These are phyloP conservation scores for Dinothrombium tinctorium DNA, from an alignment of 1,140 invertebrate species.

Conservation along the genomic window DNA sequence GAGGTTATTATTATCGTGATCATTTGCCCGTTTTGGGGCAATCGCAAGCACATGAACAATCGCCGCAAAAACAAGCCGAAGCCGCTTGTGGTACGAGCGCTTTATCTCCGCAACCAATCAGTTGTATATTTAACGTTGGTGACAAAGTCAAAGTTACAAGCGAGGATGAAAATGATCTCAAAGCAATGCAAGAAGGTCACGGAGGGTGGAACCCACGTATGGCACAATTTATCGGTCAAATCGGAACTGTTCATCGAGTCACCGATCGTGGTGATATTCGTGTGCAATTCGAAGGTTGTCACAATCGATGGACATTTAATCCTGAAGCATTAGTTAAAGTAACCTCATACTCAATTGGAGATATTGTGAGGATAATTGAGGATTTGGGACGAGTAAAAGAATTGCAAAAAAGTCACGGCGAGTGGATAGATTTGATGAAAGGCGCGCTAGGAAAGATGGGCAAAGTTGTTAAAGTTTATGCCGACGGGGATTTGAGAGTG, in stretches of 20 bases:
- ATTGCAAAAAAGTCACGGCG: slow-evolving; percentile 62
- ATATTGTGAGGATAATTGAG: slow-evolving; percentile 47
- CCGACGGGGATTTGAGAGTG: slow-evolving; percentile 60
- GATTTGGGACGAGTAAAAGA: slow-evolving; percentile 46
- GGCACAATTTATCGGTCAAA: slow-evolving; percentile 46
- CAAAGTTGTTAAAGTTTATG: slow-evolving; percentile 58
- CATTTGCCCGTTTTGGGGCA: slow-evolving; percentile 55
- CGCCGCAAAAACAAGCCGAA: background rate
- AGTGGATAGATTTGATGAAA: slow-evolving; percentile 69
- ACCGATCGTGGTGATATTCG: slow-evolving; percentile 70
- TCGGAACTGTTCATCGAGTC: slow-evolving; percentile 61
- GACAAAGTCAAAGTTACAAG: slow-evolving; percentile 59
- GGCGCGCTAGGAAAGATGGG: slow-evolving; percentile 52
- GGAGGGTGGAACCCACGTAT: slow-evolving; percentile 79
- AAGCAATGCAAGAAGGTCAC: slow-evolving; percentile 61
- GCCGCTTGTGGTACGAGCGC: background rate
- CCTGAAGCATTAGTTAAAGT: slow-evolving; percentile 48
- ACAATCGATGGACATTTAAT: slow-evolving; percentile 75
- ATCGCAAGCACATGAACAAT: background rate
- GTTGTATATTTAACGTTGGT: slow-evolving; percentile 47
- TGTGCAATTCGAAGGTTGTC: slow-evolving; percentile 59
- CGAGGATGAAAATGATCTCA: slow-evolving; percentile 40
- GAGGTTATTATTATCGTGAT: slow-evolving; percentile 51
- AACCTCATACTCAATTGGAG: slow-evolving; percentile 32
- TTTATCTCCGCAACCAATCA: too few species aligned